phyloP scores from a whole-genome alignment of 2,888 invertebrate species.

The Drosophila recens region DNA sequence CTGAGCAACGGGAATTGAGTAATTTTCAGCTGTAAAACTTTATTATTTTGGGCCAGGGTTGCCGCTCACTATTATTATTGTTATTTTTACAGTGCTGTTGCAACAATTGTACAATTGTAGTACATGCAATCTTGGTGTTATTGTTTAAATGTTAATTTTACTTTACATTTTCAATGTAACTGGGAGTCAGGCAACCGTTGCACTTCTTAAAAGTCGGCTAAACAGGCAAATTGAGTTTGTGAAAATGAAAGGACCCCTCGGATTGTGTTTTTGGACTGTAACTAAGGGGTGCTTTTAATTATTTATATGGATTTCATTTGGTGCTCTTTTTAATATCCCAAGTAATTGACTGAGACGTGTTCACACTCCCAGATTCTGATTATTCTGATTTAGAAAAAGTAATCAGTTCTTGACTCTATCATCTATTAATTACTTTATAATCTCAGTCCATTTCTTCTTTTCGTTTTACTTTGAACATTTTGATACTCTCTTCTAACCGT shows the following conservation, averaged over 20 bases:
- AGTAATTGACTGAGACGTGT: background rate
- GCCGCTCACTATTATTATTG: constrained; percentile 39
- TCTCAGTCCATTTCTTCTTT: background rate
- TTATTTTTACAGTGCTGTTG: constrained; percentile 38
- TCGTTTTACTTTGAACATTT: background rate
- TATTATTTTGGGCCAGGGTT: constrained; percentile 64
- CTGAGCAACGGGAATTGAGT: constrained; percentile 76
- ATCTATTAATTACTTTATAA: background rate
- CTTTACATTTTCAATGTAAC: constrained; percentile 56
- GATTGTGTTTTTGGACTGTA: background rate
- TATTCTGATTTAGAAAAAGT: background rate
- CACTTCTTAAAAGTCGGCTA: constrained; percentile 4
- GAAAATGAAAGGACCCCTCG: background rate
- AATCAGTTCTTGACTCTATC: background rate
- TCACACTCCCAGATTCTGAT: background rate
- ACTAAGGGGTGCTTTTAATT: background rate
- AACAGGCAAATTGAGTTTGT: constrained; percentile 5
- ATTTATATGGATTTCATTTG: background rate
- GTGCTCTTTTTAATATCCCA: background rate
- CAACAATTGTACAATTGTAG: constrained; percentile 56
- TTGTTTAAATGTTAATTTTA: constrained; percentile 76
- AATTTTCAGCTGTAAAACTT: constrained; percentile 80
- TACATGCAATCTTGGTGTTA: constrained; percentile 75
- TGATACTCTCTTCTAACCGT: background rate
- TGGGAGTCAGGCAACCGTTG: background rate